Evolutionary conservation across 1,140 invertebrate genomes (phyloP), one percentile per base, ranked within the genome.

Genomic region (Anoplolepis gracilipes): DNA sequence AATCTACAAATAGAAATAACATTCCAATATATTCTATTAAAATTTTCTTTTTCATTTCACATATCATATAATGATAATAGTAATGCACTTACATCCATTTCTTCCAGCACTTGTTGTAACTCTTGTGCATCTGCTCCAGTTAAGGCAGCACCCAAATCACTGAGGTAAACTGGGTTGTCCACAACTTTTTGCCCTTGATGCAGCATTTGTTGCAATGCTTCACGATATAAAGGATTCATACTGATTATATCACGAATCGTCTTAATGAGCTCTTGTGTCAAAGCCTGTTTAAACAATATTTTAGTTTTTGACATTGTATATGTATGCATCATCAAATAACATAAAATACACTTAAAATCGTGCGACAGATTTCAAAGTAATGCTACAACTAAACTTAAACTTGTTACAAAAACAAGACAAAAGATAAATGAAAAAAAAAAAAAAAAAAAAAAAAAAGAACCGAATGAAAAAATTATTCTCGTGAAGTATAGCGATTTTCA

Each of bases 141-240:
- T 49, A 99, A 95, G 4, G 99, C 98, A 11, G 99, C 99, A 57
- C 99, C 99, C 42, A 99, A 95, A 95, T 99, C 99, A 91, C 98
- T 98, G 13, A 99, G 95, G 95, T 99, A 99, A 28, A 99, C 98
- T n/a, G 99, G 99, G 96, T 99, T 99, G 94, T 99, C 99, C 30
- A 99, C 98, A 22, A 99, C 98, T 87, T 98, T 96, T 94, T 99
- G 98, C 6, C 98, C 98, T 92, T 99, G 98, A 92, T 99, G 98
- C 86, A 99, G 95, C 97, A 99, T 98, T 95, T 99, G 98, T 93
- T 98, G 98, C 3, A 99, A 95, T 62, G 97, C 98, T 92, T 98
- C 97, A 89, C 98, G 96, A 93, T 99, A 99, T 33, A 99, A 95
- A 2, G 99, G 98, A 96, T 99, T 99, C 95, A 99, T 96, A 79